A percentile compares a stretch with the other conserved stretches of the same genome.
These are phyloP conservation scores for Ectobius pallidus DNA, from an alignment of 2,888 invertebrate species.

Conservation along the genomic window DNA sequence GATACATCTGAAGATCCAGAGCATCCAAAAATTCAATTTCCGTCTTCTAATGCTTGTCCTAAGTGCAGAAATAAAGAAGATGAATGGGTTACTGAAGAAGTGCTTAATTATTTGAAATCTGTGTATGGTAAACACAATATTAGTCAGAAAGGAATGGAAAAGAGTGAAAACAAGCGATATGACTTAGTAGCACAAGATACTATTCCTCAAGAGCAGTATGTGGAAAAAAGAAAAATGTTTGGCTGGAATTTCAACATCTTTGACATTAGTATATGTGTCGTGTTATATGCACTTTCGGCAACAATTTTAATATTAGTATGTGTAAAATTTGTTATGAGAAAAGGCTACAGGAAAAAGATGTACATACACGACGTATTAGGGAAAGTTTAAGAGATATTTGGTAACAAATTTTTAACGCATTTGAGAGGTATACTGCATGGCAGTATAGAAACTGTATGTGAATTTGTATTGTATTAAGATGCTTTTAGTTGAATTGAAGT, in stretches of 20 bases:
- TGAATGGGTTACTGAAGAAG: conserved; percentile 68
- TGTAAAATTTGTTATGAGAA: conserved; percentile 74
- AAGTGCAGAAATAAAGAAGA: conserved; percentile 65
- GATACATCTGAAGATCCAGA: conserved; percentile 89
- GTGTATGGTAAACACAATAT: conserved; percentile 56
- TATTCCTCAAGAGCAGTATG: conserved; percentile 16
- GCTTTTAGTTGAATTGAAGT: neutral
- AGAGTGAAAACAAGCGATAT: neutral
- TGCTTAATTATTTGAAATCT: conserved; percentile 66
- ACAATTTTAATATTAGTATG: conserved; percentile 76
- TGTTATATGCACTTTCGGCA: conserved; percentile 76
- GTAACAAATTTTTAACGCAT: neutral
- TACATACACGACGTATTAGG: conserved; percentile 73
- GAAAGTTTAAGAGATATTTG: conserved; percentile 64
- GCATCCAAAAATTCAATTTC: conserved; percentile 90
- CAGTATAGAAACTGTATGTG: neutral
- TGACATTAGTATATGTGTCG: conserved; percentile 78
- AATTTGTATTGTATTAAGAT: neutral
- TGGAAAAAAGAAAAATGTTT: conserved; percentile 19
- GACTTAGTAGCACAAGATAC: neutral
- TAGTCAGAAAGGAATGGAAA: conserved; percentile 33
- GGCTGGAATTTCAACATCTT: conserved; percentile 66
- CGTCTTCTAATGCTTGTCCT: conserved; percentile 69
- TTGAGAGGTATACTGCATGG: neutral
- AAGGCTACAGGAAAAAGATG: conserved; percentile 73